Evolutionary conservation across 2,797 vertebrate genomes (phyloP), one percentile per base, ranked within the genome.

Genomic region (Ambastaia sidthimunki): DNA sequence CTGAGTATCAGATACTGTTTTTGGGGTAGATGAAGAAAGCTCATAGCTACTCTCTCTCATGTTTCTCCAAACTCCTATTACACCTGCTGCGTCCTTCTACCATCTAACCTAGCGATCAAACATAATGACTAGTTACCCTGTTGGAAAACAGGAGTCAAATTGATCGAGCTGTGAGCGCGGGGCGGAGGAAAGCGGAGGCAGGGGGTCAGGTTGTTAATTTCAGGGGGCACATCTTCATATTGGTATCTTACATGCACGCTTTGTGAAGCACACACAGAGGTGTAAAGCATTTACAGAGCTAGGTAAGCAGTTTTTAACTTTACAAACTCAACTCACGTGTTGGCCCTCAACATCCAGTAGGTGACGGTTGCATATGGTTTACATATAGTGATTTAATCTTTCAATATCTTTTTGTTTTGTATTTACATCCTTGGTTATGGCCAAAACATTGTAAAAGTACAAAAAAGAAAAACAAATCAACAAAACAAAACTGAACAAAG

Each of bases 401-500:
- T 83, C 73, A 54, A 69, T 81, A 80, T 76, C 41, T 76, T 57
- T 59, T 78, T 21, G 69, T 87, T 85, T 78, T 78, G 87, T 93
- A 94, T 94, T 92, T 93, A 93, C 91, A 93, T 93, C 89, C 89
- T 91, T 92, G 89, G 88, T 92, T 91, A 91, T 91, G 92, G 92
- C 89, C 90, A 87, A 91, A 92, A 92, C 52, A 71, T 75, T 76
- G 55, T 59, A 76, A 54, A 69, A 72, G 55, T 69, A 76, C 72
- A 76, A 74, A 81, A 74, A 68, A 70, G 60, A 41, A 80, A 86
- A 86, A 90, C 78, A 82, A 83, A 92, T 90, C 74, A 90, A 89
- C 91, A 92, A 54, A 79, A 78, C 76, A 84, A 80, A 84, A 60
- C 86, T 89, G 81, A 85, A 91, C 86, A 87, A 88, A 85, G 83